A percentile compares a stretch with the other conserved stretches of the same genome.
phyloP scores from a whole-genome alignment of 2,113 vertebrate genomes.

The Microcebus lehilahytsara region DNA sequence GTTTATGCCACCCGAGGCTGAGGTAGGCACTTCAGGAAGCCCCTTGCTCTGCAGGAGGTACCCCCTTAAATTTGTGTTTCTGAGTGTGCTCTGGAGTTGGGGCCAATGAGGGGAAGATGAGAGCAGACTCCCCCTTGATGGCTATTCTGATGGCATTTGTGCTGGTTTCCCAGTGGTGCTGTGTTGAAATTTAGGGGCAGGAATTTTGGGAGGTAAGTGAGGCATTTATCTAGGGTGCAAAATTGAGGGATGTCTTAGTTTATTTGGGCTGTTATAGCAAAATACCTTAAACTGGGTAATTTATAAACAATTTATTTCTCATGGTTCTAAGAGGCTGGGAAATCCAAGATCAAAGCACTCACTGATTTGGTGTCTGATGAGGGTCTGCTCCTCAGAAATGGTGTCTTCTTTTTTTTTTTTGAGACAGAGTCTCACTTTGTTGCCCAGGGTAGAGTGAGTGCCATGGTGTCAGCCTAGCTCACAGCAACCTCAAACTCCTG shows the following conservation, averaged over 20 bases:
- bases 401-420: neutral
- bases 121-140: neutral
- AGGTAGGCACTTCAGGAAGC: neutral
- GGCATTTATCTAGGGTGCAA: neutral
- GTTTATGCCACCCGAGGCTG: neutral
- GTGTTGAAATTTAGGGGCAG: neutral
- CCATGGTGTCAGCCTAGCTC: too few relatives aligned
- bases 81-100: neutral
- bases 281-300: neutral
- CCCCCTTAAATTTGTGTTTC: neutral
- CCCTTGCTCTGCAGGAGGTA: neutral
- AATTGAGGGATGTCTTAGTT: neutral
- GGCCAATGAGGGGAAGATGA: neutral
- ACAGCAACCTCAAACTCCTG: too few relatives aligned
- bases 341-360: neutral
- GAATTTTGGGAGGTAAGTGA: neutral
- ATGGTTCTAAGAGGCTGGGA: neutral
- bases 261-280: neutral
- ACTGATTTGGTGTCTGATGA: neutral
- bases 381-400: neutral
- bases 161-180: neutral
- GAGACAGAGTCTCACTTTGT: too few relatives aligned
- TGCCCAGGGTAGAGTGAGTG: too few relatives aligned
- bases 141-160: neutral
- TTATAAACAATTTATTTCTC: neutral